Evolutionary conservation across 2,888 invertebrate genomes (phyloP).

Genomic region (Epistrophe eligans): DNA sequence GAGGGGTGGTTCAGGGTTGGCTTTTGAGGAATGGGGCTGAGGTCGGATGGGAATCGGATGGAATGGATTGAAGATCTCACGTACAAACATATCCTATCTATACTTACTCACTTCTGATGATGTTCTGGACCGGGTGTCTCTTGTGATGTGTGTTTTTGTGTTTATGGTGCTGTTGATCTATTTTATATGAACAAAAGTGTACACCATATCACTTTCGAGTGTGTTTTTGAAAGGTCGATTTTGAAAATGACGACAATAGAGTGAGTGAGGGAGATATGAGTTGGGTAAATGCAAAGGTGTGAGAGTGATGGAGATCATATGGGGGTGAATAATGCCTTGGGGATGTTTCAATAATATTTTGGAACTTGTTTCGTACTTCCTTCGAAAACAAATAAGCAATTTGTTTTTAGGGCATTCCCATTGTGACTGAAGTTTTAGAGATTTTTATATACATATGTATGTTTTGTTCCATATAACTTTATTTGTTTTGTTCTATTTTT

Average conservation of each 20-base stretch:
- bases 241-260: slow-evolving; percentile 71
- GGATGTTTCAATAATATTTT: slow-evolving; percentile 69
- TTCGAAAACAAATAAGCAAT: slow-evolving; percentile 61
- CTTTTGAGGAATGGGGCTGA: neutral
- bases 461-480: slow-evolving; percentile 27
- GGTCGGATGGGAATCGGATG: neutral
- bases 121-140: slow-evolving; percentile 29
- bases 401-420: slow-evolving; percentile 69
- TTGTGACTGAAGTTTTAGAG: slow-evolving; percentile 53
- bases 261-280: slow-evolving; percentile 4
- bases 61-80: slow-evolving; percentile 50
- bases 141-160: slow-evolving; percentile 49
- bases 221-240: slow-evolving; percentile 70
- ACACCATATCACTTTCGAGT: slow-evolving; percentile 68
- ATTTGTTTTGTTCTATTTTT: slow-evolving; percentile 17
- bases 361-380: slow-evolving; percentile 53
- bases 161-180: slow-evolving; percentile 43
- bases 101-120: slow-evolving; percentile 1
- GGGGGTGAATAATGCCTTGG: slow-evolving; percentile 38
- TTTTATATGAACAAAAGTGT: slow-evolving; percentile 49
- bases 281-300: slow-evolving; percentile 11
- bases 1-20: slow-evolving; percentile 25
- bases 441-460: neutral
- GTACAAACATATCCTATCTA: too few species aligned
- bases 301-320: slow-evolving; percentile 4